Evolutionary conservation across 53 echinoderm and acorn worm species (phyloP), one percentile per base, ranked within the genome.

Genomic region (Temnopleurus reevesii): DNA sequence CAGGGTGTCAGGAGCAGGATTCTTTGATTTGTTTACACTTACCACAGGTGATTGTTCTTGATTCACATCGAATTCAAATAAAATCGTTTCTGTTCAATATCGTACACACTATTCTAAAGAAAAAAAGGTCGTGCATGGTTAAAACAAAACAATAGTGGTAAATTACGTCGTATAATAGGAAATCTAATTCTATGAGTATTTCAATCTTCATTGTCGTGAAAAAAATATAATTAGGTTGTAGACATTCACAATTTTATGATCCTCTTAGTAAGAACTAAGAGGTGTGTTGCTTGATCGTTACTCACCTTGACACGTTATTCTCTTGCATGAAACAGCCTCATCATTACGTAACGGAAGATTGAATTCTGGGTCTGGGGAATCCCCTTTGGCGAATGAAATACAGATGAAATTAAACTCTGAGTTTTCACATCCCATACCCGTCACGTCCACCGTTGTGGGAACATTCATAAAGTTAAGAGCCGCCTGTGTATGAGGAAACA

Each of bases 341-440:
- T 66, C 71, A 47, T 66, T 66, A 19, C 53, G 71, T 21, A 87
- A 51, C 34, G 71, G 71, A 35, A 87, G 24, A 17, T 87, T 71
- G n/a, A 87, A 87, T 23, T 87, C 88, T 21, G 88, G 88, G 17
- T 87, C 76, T 29, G 88, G 71, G 12, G 51, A 46, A n/a, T 34
- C 88, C 28, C 88, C 88, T 15, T 87, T 87, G 49, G 88, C 65
- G 12, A 87, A 87, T 17, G 65, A 65, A 49, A 87, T 87, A 23
- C 88, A 87, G 66, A 71, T 71, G 54, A 33, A 87, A 53, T 49
- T 66, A 71, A 66, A 66, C 15, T 66, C 35, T 18, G 88, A 66
- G 12, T 27, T 71, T 18, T 7, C 2, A 12, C 88, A 87, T 66
- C 88, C 88, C 88, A 87, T 87, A 66, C 88, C 53, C 27, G 88